Conservation (phyloP, 92 coral and sea anemone genomes). For the Diadumene lineata region DNA sequence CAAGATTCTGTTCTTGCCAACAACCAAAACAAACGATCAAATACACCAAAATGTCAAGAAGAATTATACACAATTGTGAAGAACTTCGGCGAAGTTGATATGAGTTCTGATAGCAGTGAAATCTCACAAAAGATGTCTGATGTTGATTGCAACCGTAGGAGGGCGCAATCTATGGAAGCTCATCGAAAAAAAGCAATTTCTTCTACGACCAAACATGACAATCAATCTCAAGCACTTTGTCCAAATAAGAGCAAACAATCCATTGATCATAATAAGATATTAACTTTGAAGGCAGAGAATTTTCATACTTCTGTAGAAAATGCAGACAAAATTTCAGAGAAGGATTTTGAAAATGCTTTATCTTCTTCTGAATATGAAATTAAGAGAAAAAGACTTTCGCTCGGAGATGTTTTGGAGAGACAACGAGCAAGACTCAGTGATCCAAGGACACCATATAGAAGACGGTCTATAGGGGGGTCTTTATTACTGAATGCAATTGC, state of each 20-base stretch:
- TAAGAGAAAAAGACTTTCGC: conserved; percentile 20
- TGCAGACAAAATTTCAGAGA: background rate
- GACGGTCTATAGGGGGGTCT: conserved; percentile 40
- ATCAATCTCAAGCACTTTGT: too few species aligned
- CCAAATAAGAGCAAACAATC: too few species aligned
- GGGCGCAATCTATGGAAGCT: background rate
- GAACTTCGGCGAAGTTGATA: conserved; percentile 13
- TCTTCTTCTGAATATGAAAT: background rate
- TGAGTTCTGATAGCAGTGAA: too few species aligned
- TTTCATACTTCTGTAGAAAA: background rate
- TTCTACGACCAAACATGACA: background rate
- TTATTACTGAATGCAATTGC: conserved; percentile 36
- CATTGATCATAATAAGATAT: background rate
- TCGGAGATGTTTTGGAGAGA: conserved; percentile 16
- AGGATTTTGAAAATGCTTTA: background rate
- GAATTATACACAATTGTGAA: conserved; percentile 11
- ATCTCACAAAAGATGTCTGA: too few species aligned
- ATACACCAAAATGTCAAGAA: conserved; percentile 5
- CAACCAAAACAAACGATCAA: background rate
- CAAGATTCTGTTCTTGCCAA: background rate
- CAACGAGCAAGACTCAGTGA: conserved; percentile 8
- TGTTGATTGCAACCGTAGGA: background rate
- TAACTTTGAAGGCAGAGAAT: background rate
- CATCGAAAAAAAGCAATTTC: background rate
- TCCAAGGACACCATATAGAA: conserved; percentile 6